Evolutionary conservation across 2,797 vertebrate species (phyloP).

Genomic region (Gambelia wislizenii): DNA sequence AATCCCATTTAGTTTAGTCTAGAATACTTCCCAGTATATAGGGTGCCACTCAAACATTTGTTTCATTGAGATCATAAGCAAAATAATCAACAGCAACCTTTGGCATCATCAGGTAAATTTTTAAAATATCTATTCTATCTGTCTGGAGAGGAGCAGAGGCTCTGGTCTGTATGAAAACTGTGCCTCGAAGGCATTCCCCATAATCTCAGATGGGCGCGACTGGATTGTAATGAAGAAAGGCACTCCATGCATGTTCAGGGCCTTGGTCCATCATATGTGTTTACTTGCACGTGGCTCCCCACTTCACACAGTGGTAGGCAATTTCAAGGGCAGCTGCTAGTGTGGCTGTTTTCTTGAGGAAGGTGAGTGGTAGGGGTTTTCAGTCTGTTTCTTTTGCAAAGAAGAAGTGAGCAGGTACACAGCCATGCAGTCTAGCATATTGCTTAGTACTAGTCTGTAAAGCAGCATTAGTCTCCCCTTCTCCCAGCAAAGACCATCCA

Average conservation of each 20-base stretch:
- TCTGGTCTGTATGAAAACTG: background rate
- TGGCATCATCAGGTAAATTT: too few species aligned
- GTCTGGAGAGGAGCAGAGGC: background rate
- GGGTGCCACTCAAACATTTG: too few species aligned
- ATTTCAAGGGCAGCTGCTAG: background rate
- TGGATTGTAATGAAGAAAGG: background rate
- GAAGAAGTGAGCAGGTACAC: slow-evolving; percentile 2
- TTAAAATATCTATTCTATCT: background rate
- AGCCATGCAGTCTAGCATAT: slow-evolving; percentile 10
- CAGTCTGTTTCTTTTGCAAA: slow-evolving; percentile 32
- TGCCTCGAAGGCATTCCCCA: background rate
- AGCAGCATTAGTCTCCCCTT: background rate
- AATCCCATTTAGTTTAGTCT: background rate
- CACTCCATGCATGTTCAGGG: background rate
- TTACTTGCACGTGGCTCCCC: background rate
- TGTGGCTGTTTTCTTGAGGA: background rate
- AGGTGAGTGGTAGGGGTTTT: background rate
- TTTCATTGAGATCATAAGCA: too few species aligned
- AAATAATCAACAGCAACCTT: too few species aligned
- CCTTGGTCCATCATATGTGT: background rate
- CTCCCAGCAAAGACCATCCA: background rate
- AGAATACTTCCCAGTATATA: background rate
- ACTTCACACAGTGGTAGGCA: background rate
- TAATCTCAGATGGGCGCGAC: background rate
- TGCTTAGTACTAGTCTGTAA: slow-evolving; percentile 13